Evolutionary conservation across 1,140 invertebrate species (phyloP).

Genomic region (Tachypleus tridentatus): DNA sequence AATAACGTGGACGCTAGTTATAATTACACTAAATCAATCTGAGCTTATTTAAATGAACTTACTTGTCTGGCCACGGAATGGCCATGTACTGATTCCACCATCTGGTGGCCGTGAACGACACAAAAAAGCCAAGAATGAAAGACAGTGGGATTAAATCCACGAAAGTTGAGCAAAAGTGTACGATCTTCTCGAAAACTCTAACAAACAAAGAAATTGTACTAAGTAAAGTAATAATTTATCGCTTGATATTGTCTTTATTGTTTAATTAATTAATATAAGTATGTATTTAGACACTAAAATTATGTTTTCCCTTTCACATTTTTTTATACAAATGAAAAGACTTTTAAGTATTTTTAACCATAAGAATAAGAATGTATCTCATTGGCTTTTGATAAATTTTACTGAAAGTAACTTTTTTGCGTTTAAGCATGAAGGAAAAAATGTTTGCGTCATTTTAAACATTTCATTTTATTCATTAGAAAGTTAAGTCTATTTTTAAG

Average conservation of each 20-base stretch:
- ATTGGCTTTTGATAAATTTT: too few species aligned
- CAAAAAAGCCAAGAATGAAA: slow-evolving; percentile 36
- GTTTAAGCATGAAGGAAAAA: too few species aligned
- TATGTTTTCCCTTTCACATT: background rate
- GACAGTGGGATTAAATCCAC: slow-evolving; percentile 33
- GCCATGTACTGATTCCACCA: slow-evolving; percentile 35
- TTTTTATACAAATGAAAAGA: background rate
- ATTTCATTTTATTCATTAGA: too few species aligned
- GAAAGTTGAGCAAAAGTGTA: slow-evolving; percentile 29
- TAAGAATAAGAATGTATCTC: too few species aligned
- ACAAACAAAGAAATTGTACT: slow-evolving; percentile 14
- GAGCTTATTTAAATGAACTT: too few species aligned
- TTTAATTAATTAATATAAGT: background rate
- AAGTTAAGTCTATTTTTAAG: too few species aligned
- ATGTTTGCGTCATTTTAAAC: too few species aligned
- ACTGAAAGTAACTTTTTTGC: too few species aligned
- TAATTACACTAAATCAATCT: too few species aligned
- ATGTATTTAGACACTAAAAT: background rate
- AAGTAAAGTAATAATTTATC: too few species aligned
- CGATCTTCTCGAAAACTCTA: slow-evolving; percentile 31
- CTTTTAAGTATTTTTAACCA: background rate
- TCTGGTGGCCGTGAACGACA: slow-evolving; percentile 32
- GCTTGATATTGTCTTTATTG: background rate
- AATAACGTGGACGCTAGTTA: too few species aligned
- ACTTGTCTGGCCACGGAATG: slow-evolving; percentile 36